phyloP scores from a whole-genome alignment of 1,140 invertebrate species.

The Schmidtea mediterranea region DNA sequence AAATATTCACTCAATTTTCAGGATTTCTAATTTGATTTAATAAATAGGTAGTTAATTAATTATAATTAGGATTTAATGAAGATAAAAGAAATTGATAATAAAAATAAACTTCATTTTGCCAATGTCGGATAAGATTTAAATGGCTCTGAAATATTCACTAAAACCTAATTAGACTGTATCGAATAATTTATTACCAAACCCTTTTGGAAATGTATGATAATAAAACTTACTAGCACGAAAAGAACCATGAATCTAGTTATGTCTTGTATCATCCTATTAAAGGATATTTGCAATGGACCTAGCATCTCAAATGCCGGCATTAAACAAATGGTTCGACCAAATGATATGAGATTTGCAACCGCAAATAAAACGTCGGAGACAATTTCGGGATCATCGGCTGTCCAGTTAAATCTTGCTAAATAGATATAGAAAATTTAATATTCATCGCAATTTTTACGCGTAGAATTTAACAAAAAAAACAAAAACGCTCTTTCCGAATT shows the following conservation, averaged over 20 bases:
- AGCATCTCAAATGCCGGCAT: slow-evolving; percentile 27
- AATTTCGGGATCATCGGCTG: slow-evolving; percentile 24
- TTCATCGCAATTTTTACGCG: too few species aligned
- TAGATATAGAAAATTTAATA: not conserved
- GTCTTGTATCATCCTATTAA: slow-evolving; percentile 26
- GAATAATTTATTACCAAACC: too few species aligned
- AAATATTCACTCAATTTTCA: too few species aligned
- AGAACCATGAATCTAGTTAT: slow-evolving; percentile 25
- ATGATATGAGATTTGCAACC: slow-evolving; percentile 25
- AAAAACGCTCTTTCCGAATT: too few species aligned
- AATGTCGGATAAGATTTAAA: too few species aligned
- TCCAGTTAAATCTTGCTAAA: slow-evolving; percentile 24
- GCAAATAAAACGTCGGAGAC: slow-evolving; percentile 25
- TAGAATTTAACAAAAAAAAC: too few species aligned
- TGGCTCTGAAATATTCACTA: too few species aligned
- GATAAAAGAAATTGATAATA: too few species aligned
- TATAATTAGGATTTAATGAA: not conserved
- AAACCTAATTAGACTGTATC: too few species aligned
- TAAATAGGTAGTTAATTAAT: not conserved
- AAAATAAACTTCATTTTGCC: not conserved
- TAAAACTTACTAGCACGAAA: slow-evolving; percentile 19
- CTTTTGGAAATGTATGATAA: not conserved
- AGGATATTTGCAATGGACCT: slow-evolving; percentile 25
- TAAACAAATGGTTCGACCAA: slow-evolving; percentile 24
- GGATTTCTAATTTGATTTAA: too few species aligned